Percentiles rank a stretch among this genome's conserved stretches.
These are phyloP conservation scores for Hanleya hanleyi DNA, from an alignment of 2,888 invertebrate genomes.

Conservation along the genomic window DNA sequence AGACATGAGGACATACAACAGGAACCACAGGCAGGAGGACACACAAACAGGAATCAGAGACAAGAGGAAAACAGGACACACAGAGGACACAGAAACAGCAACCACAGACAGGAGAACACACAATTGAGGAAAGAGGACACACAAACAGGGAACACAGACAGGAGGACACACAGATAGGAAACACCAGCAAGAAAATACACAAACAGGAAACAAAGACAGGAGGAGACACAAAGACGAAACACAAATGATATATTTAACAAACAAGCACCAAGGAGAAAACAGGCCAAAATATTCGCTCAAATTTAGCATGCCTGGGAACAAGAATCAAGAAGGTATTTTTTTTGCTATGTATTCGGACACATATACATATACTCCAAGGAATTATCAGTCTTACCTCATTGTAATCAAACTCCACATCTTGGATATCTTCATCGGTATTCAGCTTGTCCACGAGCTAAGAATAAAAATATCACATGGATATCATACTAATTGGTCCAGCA, in stretches of 20 bases:
- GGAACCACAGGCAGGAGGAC: too few relatives aligned
- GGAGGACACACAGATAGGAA: neutral
- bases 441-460: constrained; percentile 83
- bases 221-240: neutral
- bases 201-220: neutral
- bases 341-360: too few relatives aligned
- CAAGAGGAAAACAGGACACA: too few relatives aligned
- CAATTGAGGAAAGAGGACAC: neutral
- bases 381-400: constrained; percentile 74
- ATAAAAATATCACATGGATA: constrained; percentile 12
- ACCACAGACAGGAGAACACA: neutral
- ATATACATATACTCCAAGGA: too few relatives aligned
- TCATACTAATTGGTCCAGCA: too few relatives aligned
- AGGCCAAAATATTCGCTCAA: too few relatives aligned
- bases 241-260: neutral
- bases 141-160: neutral
- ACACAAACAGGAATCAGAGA: too few relatives aligned
- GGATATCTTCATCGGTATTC: constrained; percentile 80
- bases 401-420: constrained; percentile 81
- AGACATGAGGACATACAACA: too few relatives aligned
- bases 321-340: too few relatives aligned
- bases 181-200: neutral
- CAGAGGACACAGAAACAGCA: too few relatives aligned
- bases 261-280: too few relatives aligned
- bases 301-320: too few relatives aligned